phyloP scores from a whole-genome alignment of 92 coral and sea anemone genomes.

The Isaurus tuberculatus region DNA sequence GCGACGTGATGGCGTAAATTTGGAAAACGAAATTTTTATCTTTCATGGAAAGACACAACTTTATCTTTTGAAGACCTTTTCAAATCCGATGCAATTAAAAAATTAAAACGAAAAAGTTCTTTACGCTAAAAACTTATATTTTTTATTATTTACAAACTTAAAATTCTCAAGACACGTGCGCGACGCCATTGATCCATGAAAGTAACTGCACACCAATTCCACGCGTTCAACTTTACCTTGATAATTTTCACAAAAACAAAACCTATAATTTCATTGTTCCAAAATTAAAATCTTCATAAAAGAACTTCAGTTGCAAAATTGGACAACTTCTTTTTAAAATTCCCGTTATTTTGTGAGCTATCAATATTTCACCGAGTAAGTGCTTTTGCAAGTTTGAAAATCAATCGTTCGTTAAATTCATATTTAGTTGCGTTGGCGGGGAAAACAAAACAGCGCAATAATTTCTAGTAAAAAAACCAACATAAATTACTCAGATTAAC shows the following conservation, averaged over 20 bases:
- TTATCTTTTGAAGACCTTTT: background rate
- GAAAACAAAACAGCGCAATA: background rate
- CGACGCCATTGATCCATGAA: slow-evolving; percentile 33
- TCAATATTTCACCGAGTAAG: slow-evolving; percentile 22
- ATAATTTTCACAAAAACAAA: background rate
- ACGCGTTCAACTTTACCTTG: background rate
- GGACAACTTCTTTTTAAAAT: background rate
- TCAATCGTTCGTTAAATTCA: slow-evolving; percentile 34
- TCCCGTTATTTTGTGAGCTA: background rate
- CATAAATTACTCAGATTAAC: background rate
- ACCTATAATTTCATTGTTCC: background rate
- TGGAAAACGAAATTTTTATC: background rate
- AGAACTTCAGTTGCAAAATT: background rate
- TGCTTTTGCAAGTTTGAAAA: slow-evolving; percentile 19
- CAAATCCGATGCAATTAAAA: background rate
- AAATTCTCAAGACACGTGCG: slow-evolving; percentile 14
- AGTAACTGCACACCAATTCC: slow-evolving; percentile 4
- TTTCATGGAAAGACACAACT: too few species aligned
- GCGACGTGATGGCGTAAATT: background rate
- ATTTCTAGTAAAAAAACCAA: too few species aligned
- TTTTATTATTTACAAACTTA: background rate
- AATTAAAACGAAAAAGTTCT: background rate
- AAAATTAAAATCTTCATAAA: background rate
- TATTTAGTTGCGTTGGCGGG: slow-evolving; percentile 9
- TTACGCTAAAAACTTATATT: background rate